These are phyloP conservation scores for Sphaeridia pumilis DNA, from an alignment of 2,888 invertebrate genomes.

Conservation along the genomic window DNA sequence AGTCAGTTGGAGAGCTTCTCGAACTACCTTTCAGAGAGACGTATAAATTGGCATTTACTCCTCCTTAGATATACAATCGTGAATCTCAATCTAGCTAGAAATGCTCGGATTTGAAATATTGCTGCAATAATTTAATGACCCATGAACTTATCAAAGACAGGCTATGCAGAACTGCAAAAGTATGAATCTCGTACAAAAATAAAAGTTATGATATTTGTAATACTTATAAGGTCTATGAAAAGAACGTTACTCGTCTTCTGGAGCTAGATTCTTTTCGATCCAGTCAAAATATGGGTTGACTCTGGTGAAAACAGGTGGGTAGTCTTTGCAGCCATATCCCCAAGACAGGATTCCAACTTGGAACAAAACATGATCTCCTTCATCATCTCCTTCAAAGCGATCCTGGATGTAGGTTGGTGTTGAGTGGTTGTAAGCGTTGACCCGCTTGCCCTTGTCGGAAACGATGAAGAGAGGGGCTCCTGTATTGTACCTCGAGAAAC, in stretches of 20 bases:
- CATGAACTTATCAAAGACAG: too few species aligned
- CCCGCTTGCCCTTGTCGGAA: constrained; percentile 9
- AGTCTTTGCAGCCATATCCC: constrained; percentile 14
- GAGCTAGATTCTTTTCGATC: constrained; percentile 6
- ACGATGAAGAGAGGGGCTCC: constrained; percentile 12
- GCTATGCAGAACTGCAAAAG: too few species aligned
- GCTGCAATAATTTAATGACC: too few species aligned
- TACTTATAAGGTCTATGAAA: not conserved
- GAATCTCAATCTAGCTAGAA: too few species aligned
- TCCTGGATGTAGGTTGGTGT: constrained; percentile 11
- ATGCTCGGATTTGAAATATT: too few species aligned
- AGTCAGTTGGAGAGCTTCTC: too few species aligned
- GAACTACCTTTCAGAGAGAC: too few species aligned
- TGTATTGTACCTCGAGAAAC: constrained; percentile 13
- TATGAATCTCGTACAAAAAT: not conserved
- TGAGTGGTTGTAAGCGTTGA: constrained; percentile 13
- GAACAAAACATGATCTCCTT: constrained; percentile 13
- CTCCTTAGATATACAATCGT: too few species aligned
- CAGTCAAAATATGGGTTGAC: constrained; percentile 13
- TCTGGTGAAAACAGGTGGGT: constrained; percentile 12
- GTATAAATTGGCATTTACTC: too few species aligned
- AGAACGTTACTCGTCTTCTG: not conserved
- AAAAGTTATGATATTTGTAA: not conserved
- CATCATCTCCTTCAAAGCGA: constrained; percentile 12
- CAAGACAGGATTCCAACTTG: constrained; percentile 13